Evolutionary conservation across 37 sponge, comb jelly and placozoan genomes (phyloP).

Genomic region (Sycon ciliatum): DNA sequence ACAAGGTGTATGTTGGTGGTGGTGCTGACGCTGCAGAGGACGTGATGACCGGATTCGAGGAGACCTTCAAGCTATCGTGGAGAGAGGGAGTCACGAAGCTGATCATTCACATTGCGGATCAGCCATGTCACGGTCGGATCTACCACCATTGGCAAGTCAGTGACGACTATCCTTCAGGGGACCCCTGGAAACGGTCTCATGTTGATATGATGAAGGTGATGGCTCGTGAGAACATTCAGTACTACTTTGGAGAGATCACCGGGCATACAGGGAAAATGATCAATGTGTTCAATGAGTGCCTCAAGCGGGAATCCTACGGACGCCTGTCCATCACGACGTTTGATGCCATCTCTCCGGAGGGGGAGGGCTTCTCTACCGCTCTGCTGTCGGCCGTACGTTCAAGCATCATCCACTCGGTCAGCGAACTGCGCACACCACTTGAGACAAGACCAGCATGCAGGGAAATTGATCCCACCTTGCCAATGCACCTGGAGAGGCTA

Average conservation of each 20-base stretch:
- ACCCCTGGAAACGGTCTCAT: constrained; percentile 55
- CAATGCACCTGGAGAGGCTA: too few relatives aligned
- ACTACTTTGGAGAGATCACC: constrained; percentile 67
- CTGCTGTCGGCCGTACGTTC: too few relatives aligned
- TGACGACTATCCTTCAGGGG: constrained; percentile 58
- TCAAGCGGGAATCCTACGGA: constrained; percentile 32
- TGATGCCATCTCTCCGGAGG: constrained; percentile 37
- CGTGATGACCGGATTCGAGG: constrained; percentile 58
- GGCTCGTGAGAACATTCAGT: constrained; percentile 35
- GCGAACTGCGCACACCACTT: too few relatives aligned
- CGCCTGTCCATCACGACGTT: constrained; percentile 47
- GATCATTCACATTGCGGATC: constrained; percentile 66
- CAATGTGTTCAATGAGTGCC: constrained; percentile 44
- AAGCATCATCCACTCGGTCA: too few relatives aligned
- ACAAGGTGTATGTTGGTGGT: constrained; percentile 40
- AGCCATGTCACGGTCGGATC: constrained; percentile 56
- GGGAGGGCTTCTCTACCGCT: constrained; percentile 38
- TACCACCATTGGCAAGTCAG: constrained; percentile 27
- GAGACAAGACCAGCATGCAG: too few relatives aligned
- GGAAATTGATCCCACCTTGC: too few relatives aligned
- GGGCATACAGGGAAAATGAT: constrained; percentile 60
- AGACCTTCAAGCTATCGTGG: constrained; percentile 44
- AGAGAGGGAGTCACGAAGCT: constrained; percentile 32
- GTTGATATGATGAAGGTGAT: constrained; percentile 51
- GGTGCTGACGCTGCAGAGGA: constrained; percentile 68